Base-by-base conservation (phyloP, 2,113 vertebrate species). In the Nicator chloris region DNA sequence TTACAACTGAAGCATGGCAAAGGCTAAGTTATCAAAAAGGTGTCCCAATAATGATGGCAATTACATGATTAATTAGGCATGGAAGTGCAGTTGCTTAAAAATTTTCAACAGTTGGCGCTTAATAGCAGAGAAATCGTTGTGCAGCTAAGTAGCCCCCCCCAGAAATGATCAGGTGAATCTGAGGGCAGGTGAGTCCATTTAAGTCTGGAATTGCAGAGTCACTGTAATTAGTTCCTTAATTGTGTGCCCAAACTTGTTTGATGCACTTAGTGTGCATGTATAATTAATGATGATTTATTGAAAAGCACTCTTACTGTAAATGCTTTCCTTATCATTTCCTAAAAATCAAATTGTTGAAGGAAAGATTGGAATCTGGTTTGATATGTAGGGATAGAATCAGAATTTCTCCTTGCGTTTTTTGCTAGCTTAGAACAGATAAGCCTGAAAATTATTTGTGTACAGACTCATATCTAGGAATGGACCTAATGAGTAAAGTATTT, bases 231-330 rank as follows among this genome's bases (percentile, higher is more conserved):
- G 86, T 86, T 95, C 51, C 94, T 40, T 96, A 92, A 98, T 88
- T 96, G 68, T 80, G 83, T 95, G 89, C 90, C 93, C 87, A 82
- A 92, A 88, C 81, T 97, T 91, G 69, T 80, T 49, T 89, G 78
- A 56, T 65, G 47, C 70, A 70, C 35, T 91, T 71, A 71, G 53
- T 54, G 80, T 56, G 66, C 66, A 83, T 63, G n/a, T 80, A 82
- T 95, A 95, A 97, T 97, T 97, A 97, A 95, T 92, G 92, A 86
- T 91, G 96, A 93, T 95, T 92, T 97, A 95, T 95, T 96, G 96
- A 93, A 88, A 94, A 90, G 79, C 49, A 7, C 27, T 93, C 51
- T 54, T 57, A 73, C 20, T 94, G 72, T 53, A 84, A 91, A 69
- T 56, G 57, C 70, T 90, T 96, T 92, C 64, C 65, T 92, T 93